Evolutionary conservation across 2,113 vertebrate species (phyloP), one percentile per base, ranked within the genome.

Genomic region (Turnix velox): DNA sequence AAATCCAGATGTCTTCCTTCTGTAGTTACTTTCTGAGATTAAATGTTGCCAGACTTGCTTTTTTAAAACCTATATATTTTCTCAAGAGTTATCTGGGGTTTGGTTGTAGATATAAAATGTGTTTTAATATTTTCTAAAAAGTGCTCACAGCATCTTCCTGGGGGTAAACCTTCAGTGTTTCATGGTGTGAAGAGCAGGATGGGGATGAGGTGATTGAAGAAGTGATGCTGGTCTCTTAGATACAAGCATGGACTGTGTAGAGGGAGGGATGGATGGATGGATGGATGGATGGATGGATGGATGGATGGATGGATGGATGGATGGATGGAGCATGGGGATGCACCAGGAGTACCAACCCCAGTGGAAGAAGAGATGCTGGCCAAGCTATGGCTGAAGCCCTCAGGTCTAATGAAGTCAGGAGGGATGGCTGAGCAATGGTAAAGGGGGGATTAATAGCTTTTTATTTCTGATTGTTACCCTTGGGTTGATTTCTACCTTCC

Each of bases 21-120:
- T 91, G 28, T 72, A 88, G 83, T 73, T 96, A 55, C 52, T 91
- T 82, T 94, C 66, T 94, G 66, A 80, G 25, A 20, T 78, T 42
- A 71, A 82, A 86, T 39, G 40, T 45, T 92, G 51, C 25, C 10
- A 3, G 31, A 48, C 22, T 27, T 82, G 31, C 72, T 93, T 95
- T 88, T 79, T 77, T 54, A 72, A 91, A 91, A 80, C 8, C 14
- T 57, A 8, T 42, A 31, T 30, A 18, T 88, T 78, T 11, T 88
- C 75, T 48, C 58, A 55, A 45, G 40, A 92, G 68, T 28, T 71
- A 9, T 63, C 43, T 72, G 37, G 46, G 17, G 59, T 95, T 75
- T 93, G 20, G 61, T 96, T 59, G 57, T 58, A 74, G 78, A 73
- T 42, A 73, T 68, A 45, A 35, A 49, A 84, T 72, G 84, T 46